Evolutionary conservation across 2,797 vertebrate genomes (phyloP).

Genomic region (Hypotaenidia philippensis): DNA sequence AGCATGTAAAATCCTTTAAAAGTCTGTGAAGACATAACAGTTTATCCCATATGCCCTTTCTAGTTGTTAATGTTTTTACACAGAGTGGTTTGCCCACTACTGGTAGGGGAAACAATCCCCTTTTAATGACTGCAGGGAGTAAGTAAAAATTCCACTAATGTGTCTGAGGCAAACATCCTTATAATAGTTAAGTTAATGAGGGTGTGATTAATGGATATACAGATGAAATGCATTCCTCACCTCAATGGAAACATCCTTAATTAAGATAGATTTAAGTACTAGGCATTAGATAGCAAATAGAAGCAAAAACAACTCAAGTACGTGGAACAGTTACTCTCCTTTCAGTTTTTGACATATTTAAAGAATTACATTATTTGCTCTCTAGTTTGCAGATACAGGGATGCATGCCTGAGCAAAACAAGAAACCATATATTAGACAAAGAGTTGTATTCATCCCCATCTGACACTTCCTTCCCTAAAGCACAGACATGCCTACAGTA

Average conservation of each 20-base stretch:
- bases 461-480: not conserved
- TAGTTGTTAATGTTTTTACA: not conserved
- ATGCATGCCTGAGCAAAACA: not conserved
- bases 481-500: not conserved
- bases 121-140: not conserved
- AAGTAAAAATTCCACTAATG: not conserved
- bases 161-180: constrained; percentile 8
- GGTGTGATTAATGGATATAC: constrained; percentile 53
- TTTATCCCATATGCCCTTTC: not conserved
- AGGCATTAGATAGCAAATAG: constrained; percentile 42
- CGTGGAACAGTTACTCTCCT: not conserved
- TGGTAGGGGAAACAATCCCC: not conserved
- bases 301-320: constrained; percentile 6
- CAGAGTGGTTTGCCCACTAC: not conserved
- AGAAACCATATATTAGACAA: not conserved
- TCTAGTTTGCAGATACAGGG: not conserved
- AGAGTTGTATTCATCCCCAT: not conserved
- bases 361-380: constrained; percentile 25
- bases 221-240: constrained; percentile 42
- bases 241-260: constrained; percentile 55
- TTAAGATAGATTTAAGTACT: constrained; percentile 52
- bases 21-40: not conserved
- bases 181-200: constrained; percentile 59
- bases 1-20: not conserved
- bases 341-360: not conserved